These are phyloP conservation scores for Dermochelys coriacea DNA, from an alignment of 2,797 vertebrate genomes.

Conservation along the genomic window DNA sequence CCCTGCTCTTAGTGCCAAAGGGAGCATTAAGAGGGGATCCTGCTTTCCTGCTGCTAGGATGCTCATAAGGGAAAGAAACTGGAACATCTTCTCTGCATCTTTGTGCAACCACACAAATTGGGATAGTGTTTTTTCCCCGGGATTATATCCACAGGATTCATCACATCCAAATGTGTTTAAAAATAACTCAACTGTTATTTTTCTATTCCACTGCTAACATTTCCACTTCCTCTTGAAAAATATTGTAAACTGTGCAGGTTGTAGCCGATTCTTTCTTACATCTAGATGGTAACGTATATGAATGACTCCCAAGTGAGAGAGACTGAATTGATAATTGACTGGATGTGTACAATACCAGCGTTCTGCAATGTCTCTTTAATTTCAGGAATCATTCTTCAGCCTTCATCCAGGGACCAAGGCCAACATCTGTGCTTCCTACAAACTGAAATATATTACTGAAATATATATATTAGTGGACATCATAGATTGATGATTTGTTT, in stretches of 20 bases:
- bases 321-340: background rate
- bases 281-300: background rate
- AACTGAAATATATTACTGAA: conserved; percentile 51
- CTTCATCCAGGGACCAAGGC: conserved; percentile 2
- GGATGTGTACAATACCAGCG: background rate
- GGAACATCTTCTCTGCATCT: rapidly evolving
- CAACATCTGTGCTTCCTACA: conserved; percentile 36
- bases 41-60: rapidly evolving
- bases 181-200: background rate
- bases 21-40: rapidly evolving
- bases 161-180: background rate
- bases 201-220: conserved; percentile 1
- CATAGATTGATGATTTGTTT: conserved; percentile 12
- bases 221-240: background rate
- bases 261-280: conserved; percentile 13
- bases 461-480: background rate
- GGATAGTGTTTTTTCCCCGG: background rate
- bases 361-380: conserved; percentile 27
- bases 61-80: rapidly evolving
- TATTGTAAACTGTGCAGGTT: background rate
- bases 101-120: rapidly evolving
- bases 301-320: background rate
- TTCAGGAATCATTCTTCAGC: conserved; percentile 46
- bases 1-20: rapidly evolving
- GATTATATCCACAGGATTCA: background rate